phyloP scores from a whole-genome alignment of 2,113 vertebrate species.

The Amphiprion percula region DNA sequence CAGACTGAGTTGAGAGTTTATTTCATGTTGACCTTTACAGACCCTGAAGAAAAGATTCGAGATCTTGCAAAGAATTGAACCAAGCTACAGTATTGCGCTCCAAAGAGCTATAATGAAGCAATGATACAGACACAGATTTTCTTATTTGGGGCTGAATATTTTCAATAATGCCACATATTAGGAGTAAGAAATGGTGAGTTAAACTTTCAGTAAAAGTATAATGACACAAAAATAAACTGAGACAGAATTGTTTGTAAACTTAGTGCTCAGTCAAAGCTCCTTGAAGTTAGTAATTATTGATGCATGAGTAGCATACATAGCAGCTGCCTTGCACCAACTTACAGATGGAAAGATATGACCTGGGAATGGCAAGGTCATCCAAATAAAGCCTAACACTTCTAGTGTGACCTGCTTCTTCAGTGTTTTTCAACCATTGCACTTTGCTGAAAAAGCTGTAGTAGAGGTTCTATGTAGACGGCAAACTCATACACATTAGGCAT shows the following conservation, averaged over 20 bases:
- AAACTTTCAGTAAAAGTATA: neutral
- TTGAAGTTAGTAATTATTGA: constrained; percentile 26
- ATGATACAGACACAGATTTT: constrained; percentile 2
- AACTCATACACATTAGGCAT: too few relatives aligned
- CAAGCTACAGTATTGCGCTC: neutral
- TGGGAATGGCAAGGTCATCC: constrained; percentile 25
- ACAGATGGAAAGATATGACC: constrained; percentile 43
- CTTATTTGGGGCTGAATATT: constrained; percentile 13
- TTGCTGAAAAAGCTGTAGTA: too few relatives aligned
- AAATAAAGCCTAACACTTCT: neutral
- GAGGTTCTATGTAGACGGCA: too few relatives aligned
- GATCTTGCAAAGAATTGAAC: neutral
- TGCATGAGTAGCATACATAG: constrained; percentile 30
- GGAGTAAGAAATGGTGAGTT: neutral
- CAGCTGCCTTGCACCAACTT: constrained; percentile 24
- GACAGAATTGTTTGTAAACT: neutral
- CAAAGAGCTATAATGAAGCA: neutral
- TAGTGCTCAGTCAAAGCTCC: constrained; percentile 16
- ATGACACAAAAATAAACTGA: neutral
- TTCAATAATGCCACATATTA: neutral
- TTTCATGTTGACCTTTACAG: constrained; percentile 21
- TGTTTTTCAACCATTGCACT: neutral
- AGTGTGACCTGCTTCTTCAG: neutral
- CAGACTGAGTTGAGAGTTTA: constrained; percentile 33
- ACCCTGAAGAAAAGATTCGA: constrained; percentile 7